Evolutionary conservation across 2,888 invertebrate species (phyloP).

Genomic region (Chrysotoxum bicinctum): DNA sequence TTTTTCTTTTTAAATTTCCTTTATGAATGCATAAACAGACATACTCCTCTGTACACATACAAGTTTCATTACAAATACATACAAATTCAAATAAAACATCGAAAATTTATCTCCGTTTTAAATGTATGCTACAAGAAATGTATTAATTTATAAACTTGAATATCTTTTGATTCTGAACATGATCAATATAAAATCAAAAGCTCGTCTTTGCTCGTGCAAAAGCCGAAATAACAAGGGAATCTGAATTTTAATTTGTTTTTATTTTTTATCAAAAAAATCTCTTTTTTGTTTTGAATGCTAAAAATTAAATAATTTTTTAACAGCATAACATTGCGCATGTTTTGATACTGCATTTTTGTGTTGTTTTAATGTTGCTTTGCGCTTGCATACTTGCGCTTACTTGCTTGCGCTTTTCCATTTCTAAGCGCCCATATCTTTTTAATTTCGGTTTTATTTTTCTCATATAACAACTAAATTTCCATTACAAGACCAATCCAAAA

Average conservation of each 20-base stretch:
- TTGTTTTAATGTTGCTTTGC: neutral
- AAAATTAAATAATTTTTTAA: constrained; percentile 5
- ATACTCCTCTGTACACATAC: neutral
- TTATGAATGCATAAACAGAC: constrained; percentile 10
- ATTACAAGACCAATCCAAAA: neutral
- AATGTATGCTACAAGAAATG: neutral
- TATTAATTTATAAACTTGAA: neutral
- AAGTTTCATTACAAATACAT: neutral
- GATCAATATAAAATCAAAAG: neutral
- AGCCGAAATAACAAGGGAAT: constrained; percentile 39
- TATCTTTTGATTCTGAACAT: constrained; percentile 71
- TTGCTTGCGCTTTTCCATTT: neutral
- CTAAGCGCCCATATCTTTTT: neutral
- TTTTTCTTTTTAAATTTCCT: neutral
- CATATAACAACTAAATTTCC: neutral
- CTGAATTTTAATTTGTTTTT: constrained; percentile 52
- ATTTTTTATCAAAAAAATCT: neutral
- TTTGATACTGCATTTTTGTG: neutral
- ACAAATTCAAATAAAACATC: neutral
- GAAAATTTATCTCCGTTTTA: neutral
- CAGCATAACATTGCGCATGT: constrained; percentile 10
- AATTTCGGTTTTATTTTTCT: neutral
- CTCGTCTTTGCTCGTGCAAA: constrained; percentile 32
- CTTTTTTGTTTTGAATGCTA: neutral
- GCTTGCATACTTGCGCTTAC: neutral